Percentiles rank a stretch among this genome's conserved stretches.
These are phyloP conservation scores for Gyrodactylus salaris DNA, from an alignment of 1,140 invertebrate genomes.

Conservation along the genomic window DNA sequence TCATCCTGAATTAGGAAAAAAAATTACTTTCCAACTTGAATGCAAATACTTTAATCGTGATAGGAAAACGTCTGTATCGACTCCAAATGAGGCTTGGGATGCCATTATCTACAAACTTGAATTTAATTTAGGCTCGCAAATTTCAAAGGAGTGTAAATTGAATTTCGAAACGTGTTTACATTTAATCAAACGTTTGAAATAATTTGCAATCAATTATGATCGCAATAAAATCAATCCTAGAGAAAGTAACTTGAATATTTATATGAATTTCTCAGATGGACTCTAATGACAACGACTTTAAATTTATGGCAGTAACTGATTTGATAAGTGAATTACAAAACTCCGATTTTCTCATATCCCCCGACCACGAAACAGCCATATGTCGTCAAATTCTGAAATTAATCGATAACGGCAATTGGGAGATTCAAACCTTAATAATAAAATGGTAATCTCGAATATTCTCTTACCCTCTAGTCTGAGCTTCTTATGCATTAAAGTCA, in stretches of 20 bases:
- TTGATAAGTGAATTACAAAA: not conserved
- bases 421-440: not conserved
- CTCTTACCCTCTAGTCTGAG: not conserved
- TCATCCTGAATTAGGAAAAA: not conserved
- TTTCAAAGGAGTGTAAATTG: no score
- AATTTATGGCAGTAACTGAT: not conserved
- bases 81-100: not conserved
- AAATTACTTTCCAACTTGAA: not conserved
- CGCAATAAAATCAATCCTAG: no score
- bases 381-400: not conserved
- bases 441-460: not conserved
- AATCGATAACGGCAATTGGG: not conserved
- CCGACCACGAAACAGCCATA: not conserved
- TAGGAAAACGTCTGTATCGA: not conserved
- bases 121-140: no score
- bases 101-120: no score
- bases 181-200: no score
- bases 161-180: no score
- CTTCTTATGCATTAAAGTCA: not conserved
- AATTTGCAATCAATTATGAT: no score
- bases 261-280: not conserved
- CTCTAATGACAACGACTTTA: not conserved
- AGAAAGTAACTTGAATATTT: no score
- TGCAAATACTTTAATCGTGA: not conserved
- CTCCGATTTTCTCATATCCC: not conserved